Evolutionary conservation across 35 echinoderm and acorn worm species (phyloP).

Genomic region (Ophioderma brevispina): DNA sequence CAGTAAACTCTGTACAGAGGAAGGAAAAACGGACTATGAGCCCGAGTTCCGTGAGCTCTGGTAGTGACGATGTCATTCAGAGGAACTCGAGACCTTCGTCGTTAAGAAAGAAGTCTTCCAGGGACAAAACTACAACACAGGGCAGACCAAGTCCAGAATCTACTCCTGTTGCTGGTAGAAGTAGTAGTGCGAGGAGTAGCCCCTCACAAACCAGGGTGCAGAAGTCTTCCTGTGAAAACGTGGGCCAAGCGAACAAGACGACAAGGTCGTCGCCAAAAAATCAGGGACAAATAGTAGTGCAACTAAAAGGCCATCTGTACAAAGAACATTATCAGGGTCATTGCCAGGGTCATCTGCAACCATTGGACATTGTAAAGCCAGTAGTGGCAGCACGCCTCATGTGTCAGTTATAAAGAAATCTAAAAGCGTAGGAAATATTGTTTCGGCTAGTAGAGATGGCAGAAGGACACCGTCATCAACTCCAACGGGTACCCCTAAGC

Average conservation of each 20-base stretch:
- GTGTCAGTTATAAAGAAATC: background rate
- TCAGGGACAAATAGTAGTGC: background rate
- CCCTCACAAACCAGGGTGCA: background rate
- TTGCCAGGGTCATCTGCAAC: background rate
- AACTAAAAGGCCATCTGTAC: background rate
- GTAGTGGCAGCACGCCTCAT: background rate
- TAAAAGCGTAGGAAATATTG: background rate
- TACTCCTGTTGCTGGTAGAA: background rate
- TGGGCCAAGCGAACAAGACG: constrained; percentile 3
- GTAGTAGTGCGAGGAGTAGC: background rate
- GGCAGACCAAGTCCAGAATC: background rate
- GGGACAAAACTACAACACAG: background rate
- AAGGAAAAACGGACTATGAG: background rate
- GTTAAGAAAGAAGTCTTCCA: constrained; percentile 33
- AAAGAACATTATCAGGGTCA: constrained; percentile 10
- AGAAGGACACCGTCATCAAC: background rate
- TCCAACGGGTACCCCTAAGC: background rate
- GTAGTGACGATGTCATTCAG: background rate
- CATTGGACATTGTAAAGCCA: background rate
- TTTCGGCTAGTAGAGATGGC: background rate
- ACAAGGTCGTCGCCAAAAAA: background rate
- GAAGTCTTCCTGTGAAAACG: constrained; percentile 6
- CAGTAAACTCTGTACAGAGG: background rate
- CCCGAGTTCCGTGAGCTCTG: background rate
- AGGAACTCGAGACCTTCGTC: constrained; percentile 15